phyloP scores from a whole-genome alignment of 2,113 vertebrate genomes.

The Pituophis catenifer region DNA sequence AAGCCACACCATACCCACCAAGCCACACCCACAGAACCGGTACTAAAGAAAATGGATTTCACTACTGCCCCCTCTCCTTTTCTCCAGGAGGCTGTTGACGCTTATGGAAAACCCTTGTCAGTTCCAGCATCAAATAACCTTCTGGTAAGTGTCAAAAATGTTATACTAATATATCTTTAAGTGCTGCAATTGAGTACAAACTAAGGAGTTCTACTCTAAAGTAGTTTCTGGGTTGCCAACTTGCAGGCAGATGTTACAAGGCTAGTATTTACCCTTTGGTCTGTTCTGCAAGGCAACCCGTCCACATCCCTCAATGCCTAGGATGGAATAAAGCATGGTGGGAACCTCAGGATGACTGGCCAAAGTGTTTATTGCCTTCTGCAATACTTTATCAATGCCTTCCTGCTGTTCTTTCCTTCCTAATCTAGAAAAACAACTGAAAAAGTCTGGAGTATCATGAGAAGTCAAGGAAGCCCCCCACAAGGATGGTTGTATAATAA shows the following conservation, averaged over 20 bases:
- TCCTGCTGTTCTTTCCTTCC: background rate
- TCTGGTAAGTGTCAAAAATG: background rate
- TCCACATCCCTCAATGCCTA: background rate
- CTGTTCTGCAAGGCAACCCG: background rate
- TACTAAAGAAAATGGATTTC: no score
- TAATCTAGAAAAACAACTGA: background rate
- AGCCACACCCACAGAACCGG: no score
- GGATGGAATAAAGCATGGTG: background rate
- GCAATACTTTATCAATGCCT: background rate
- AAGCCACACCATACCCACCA: no score
- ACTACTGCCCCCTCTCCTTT: background rate
- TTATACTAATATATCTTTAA: background rate
- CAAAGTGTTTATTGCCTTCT: background rate
- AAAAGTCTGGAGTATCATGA: background rate
- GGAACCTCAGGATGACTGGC: background rate
- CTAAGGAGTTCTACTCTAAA: background rate
- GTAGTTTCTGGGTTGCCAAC: background rate
- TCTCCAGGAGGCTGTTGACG: fast-evolving
- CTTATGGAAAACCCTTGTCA: no score
- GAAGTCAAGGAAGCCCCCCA: background rate
- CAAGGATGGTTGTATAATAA: background rate
- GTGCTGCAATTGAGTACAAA: background rate
- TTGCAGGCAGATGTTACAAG: background rate
- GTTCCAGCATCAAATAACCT: no score
- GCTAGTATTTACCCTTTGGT: background rate